Conservation (phyloP, 2,797 vertebrate species). For the Acropternis orthonyx region DNA sequence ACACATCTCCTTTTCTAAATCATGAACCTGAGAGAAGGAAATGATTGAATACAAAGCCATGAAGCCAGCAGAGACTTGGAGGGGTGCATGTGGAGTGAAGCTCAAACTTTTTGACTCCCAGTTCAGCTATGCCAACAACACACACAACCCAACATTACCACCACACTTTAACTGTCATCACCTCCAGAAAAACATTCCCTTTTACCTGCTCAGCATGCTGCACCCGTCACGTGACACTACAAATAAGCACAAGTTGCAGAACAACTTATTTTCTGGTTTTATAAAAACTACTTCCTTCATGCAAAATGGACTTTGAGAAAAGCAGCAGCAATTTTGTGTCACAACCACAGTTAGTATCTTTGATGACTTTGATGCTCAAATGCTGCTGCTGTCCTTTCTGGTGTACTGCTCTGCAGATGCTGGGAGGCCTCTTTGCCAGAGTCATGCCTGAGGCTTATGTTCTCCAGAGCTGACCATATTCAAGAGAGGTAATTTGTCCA, state of each 20-base stretch:
- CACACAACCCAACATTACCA: neutral
- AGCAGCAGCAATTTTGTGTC: neutral
- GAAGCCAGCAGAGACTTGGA: neutral
- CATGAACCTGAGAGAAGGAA: neutral
- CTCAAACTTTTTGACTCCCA: neutral
- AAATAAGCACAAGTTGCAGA: neutral
- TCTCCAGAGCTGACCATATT: neutral
- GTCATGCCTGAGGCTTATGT: fast-evolving
- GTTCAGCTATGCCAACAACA: neutral
- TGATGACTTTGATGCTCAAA: neutral
- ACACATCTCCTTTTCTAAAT: neutral
- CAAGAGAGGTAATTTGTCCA: fast-evolving
- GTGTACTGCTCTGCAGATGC: neutral
- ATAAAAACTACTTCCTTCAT: neutral
- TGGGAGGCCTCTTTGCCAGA: neutral
- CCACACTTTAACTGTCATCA: neutral
- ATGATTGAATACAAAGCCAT: neutral
- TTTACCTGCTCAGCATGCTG: neutral
- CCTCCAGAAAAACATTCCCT: neutral
- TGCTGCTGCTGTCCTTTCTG: neutral
- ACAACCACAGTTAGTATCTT: neutral
- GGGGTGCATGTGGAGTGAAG: neutral
- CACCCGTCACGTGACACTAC: fast-evolving
- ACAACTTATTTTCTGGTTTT: neutral
- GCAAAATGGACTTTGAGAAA: neutral